Evolutionary conservation across 2,113 vertebrate species (phyloP).

Genomic region (Felis chaus): DNA sequence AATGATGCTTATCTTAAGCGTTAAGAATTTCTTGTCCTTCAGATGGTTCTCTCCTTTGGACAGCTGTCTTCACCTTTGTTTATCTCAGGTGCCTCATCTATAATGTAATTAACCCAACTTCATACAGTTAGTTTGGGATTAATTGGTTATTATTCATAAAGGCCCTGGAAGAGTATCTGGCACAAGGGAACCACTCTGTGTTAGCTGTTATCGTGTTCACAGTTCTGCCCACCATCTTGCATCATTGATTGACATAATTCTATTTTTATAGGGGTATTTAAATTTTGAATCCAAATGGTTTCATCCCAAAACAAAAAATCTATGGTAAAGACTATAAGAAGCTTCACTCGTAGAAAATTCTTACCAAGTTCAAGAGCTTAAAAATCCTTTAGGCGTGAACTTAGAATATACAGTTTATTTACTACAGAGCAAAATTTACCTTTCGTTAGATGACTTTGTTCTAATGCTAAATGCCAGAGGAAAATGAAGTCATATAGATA

Average conservation of each 20-base stretch:
- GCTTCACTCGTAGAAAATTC: not conserved
- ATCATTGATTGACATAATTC: not conserved
- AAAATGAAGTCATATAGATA: not conserved
- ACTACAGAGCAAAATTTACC: not conserved
- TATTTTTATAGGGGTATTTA: not conserved
- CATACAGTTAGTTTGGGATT: not conserved
- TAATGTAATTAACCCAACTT: not conserved
- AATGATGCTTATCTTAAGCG: not conserved
- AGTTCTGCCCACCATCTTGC: not conserved
- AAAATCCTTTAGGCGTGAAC: not conserved
- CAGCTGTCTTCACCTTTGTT: not conserved
- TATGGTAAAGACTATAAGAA: not conserved
- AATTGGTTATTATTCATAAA: not conserved
- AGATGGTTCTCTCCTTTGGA: not conserved
- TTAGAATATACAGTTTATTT: not conserved
- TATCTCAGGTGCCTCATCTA: not conserved
- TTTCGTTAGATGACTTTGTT: not conserved
- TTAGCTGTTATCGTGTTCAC: not conserved
- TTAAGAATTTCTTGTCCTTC: not conserved
- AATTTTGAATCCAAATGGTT: conserved; percentile 9
- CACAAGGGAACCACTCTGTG: not conserved
- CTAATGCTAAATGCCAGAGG: not conserved
- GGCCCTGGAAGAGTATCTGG: not conserved
- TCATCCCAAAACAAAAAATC: not conserved
- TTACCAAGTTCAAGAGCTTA: not conserved